Conservation (phyloP, 2,888 invertebrate species). For the Brenthis hecate region DNA sequence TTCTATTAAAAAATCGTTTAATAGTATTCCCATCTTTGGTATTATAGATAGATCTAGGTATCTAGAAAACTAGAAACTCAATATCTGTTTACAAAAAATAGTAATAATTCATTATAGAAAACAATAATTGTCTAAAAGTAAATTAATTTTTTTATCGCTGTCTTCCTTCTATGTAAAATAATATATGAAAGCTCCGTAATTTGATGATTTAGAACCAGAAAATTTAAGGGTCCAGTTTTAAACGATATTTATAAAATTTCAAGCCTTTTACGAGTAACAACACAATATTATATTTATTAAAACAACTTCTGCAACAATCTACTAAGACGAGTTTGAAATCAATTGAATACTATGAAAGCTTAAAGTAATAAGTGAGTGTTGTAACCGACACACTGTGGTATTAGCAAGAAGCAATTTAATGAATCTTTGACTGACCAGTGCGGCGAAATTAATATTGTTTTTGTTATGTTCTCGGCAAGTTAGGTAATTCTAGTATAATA, state of each 20-base stretch:
- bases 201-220: too few species aligned
- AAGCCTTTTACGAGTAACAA: background rate
- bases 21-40: too few species aligned
- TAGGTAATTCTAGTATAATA: constrained; percentile 71
- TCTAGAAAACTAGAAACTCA: too few species aligned
- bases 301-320: background rate
- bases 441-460: constrained; percentile 66
- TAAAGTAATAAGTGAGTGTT: constrained; percentile 25
- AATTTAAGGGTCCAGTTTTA: too few species aligned
- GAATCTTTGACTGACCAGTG: constrained; percentile 55
- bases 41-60: too few species aligned
- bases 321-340: constrained; percentile 2
- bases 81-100: too few species aligned
- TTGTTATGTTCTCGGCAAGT: constrained; percentile 65
- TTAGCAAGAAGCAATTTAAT: constrained; percentile 36
- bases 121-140: too few species aligned
- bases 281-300: background rate
- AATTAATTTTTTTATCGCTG: too few species aligned
- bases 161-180: too few species aligned
- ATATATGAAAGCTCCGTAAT: too few species aligned
- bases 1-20: background rate
- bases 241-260: too few species aligned
- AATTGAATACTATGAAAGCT: constrained; percentile 12
- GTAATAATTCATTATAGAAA: too few species aligned
- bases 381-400: constrained; percentile 26